Conservation (phyloP, 2,797 vertebrate genomes). For the Diglossa cyanea region DNA sequence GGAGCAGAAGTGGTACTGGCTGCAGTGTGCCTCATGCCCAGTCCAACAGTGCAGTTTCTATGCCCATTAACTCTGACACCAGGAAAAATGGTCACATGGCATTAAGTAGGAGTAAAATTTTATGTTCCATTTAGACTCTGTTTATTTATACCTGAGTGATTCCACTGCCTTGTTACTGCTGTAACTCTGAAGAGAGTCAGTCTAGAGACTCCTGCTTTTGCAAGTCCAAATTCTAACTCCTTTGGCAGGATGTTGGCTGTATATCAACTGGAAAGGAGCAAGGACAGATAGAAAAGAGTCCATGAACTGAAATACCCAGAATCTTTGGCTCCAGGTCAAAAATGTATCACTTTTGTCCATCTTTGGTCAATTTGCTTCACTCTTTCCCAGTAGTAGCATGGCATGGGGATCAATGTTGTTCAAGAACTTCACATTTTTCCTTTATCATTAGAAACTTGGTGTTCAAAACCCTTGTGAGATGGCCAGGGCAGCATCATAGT, state of each 20-base stretch:
- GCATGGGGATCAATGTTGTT: neutral
- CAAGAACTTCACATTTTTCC: neutral
- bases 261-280: neutral
- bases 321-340: neutral
- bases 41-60: neutral
- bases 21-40: neutral
- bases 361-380: neutral
- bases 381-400: neutral
- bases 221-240: neutral
- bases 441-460: neutral
- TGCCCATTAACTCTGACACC: neutral
- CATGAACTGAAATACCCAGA: neutral
- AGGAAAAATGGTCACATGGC: neutral
- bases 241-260: neutral
- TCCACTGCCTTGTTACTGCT: neutral
- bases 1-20: neutral
- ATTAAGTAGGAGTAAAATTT: neutral
- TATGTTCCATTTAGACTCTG: neutral
- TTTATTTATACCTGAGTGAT: neutral
- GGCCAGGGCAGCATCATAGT: neutral
- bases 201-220: neutral
- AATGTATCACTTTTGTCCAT: neutral
- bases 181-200: neutral
- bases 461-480: neutral
- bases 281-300: constrained; percentile 5